phyloP scores from a whole-genome alignment of 2,888 invertebrate genomes.

The Drosophila leonis region DNA sequence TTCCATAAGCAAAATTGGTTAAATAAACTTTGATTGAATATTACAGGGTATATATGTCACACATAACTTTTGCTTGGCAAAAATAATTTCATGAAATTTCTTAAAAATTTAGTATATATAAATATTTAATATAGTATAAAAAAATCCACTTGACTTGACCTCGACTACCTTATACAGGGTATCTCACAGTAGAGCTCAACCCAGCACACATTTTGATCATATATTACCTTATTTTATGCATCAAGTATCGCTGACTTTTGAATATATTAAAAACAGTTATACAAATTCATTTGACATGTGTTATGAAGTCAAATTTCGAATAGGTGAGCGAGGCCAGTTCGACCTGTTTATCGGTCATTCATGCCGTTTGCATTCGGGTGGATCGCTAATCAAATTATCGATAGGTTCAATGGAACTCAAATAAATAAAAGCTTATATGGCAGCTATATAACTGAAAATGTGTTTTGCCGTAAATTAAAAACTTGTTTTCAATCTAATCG shows the following conservation, averaged over 20 bases:
- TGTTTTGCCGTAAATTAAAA: background rate
- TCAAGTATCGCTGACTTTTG: background rate
- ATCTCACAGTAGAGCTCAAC: background rate
- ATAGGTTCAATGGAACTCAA: conserved; percentile 10
- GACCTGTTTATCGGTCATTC: conserved; percentile 1
- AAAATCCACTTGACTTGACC: no score
- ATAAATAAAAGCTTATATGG: conserved; percentile 11
- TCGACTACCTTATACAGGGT: background rate
- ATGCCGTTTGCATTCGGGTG: background rate
- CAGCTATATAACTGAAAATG: background rate
- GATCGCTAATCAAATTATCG: conserved; percentile 10
- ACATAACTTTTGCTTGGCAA: no score
- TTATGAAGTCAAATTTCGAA: background rate
- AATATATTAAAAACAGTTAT: background rate
- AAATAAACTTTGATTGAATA: no score
- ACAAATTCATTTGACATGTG: background rate
- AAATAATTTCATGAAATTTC: no score
- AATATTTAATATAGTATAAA: no score
- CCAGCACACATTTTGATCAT: background rate
- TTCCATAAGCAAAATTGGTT: no score
- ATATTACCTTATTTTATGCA: background rate
- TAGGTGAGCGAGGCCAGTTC: background rate
- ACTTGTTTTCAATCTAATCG: conserved; percentile 19
- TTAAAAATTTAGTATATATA: no score
- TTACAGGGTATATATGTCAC: no score